Base-by-base conservation (phyloP, 2,797 vertebrate genomes). In the Australoheros facetus region DNA sequence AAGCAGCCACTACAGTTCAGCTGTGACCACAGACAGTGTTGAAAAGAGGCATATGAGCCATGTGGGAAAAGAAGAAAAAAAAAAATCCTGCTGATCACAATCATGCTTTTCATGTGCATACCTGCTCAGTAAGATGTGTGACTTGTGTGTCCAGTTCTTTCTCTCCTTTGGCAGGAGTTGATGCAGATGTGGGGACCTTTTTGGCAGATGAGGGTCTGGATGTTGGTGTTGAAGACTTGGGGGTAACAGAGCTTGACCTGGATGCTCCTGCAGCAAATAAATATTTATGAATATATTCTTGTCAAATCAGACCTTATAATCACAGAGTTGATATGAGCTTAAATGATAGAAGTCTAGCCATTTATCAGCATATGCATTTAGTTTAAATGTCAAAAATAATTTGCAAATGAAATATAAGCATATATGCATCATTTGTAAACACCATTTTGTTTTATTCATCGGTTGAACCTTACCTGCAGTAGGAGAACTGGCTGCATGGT, bases 71-170 rank as follows among this genome's bases (percentile, higher is more conserved):
- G 3, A 59, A 51, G 1, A 17, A 7, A 9, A 39, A 56, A n/a
- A 11, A 17, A 23, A 17, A 10, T 7, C 26, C 19, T 11, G 13
- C 14, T 26, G 13, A 53, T 26, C 14, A 26, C 32, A 37, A 26
- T 12, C 21, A 12, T 56, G 26, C 14, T 73, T 69, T 78, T 56
- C 12, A 19, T 58, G 6, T 11, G 78, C 74, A 1, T 74, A 99
- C 98, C 97, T 99, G 96, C 83, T 99, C 98, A 1, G 97, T 98
- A 85, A 99, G 97, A 89, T 98, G 97, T 91, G 97, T 95, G 94
- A 99, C 98, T 96, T 99, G 98, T 79, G 96, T 97, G 95, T 98
- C 98, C 95, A 99, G 96, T 93, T 99, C 98, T 94, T 98, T 98
- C 94, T 99, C 98, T 88, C 97, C 98, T 94, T 96, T 99, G 87